phyloP scores from a whole-genome alignment of 2,797 vertebrate species.

The Sebastes kiyomatsui region DNA sequence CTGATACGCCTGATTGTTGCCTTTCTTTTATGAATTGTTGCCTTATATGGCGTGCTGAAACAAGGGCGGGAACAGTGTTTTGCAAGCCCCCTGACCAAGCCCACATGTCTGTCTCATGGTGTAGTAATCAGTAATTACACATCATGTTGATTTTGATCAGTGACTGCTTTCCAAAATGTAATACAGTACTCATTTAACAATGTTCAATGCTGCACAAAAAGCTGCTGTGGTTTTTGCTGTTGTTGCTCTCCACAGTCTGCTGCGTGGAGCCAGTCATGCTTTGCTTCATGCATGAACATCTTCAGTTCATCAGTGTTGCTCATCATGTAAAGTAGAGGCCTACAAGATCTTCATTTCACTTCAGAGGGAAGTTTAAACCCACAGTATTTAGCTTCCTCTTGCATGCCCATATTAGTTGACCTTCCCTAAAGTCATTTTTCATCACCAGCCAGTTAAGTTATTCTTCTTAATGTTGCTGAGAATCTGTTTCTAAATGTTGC shows the following conservation, averaged over 20 bases:
- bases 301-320: conserved; percentile 63
- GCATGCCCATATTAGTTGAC: conserved; percentile 7
- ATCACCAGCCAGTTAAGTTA: conserved; percentile 8
- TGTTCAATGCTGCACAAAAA: neutral
- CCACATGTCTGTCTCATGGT: conserved; percentile 73
- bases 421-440: neutral
- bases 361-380: conserved; percentile 39
- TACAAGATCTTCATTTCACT: conserved; percentile 36
- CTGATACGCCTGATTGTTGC: conserved; percentile 47
- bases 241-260: conserved; percentile 1
- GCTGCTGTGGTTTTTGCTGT: neutral
- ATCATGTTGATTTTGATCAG: conserved; percentile 34
- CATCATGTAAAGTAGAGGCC: conserved; percentile 58
- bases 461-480: conserved; percentile 19
- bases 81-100: conserved; percentile 82
- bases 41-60: conserved; percentile 83
- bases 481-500: conserved; percentile 61
- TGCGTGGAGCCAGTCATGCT: conserved; percentile 44
- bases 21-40: conserved; percentile 74
- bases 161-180: neutral
- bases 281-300: conserved; percentile 54
- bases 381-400: conserved; percentile 48
- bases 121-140: conserved; percentile 64
- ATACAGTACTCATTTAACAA: neutral
- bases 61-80: conserved; percentile 81